Evolutionary conservation across 2,113 vertebrate genomes (phyloP).

Genomic region (Saccopteryx leptura): DNA sequence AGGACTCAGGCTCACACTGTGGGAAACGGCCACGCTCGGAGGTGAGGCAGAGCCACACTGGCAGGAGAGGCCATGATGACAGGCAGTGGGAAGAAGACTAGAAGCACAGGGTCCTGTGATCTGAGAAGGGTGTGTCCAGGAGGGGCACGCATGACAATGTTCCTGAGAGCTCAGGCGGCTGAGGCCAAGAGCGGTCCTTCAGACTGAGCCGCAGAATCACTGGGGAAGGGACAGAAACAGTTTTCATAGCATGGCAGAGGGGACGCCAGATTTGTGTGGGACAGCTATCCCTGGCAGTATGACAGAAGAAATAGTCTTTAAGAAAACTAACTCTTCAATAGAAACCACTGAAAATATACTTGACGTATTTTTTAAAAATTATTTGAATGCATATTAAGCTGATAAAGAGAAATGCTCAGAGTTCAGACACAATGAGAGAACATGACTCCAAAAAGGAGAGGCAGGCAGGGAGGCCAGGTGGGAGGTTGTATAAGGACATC

Average conservation of each 20-base stretch:
- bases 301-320: background rate
- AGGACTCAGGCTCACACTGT: background rate
- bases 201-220: background rate
- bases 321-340: background rate
- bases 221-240: background rate
- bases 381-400: background rate
- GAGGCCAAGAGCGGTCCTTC: background rate
- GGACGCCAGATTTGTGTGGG: background rate
- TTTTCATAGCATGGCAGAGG: accelerated
- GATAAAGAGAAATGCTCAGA: background rate
- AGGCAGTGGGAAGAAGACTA: background rate
- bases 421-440: background rate
- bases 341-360: background rate
- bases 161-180: background rate
- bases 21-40: background rate
- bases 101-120: background rate
- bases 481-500: background rate
- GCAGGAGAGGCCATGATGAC: background rate
- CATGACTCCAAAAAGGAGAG: background rate
- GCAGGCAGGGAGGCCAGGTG: background rate
- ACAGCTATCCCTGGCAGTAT: background rate
- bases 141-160: too few relatives aligned
- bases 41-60: background rate
- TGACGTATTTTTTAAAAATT: background rate
- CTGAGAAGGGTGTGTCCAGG: background rate